These are phyloP conservation scores for Fregetta grallaria DNA, from an alignment of 2,113 vertebrate species.

Conservation along the genomic window DNA sequence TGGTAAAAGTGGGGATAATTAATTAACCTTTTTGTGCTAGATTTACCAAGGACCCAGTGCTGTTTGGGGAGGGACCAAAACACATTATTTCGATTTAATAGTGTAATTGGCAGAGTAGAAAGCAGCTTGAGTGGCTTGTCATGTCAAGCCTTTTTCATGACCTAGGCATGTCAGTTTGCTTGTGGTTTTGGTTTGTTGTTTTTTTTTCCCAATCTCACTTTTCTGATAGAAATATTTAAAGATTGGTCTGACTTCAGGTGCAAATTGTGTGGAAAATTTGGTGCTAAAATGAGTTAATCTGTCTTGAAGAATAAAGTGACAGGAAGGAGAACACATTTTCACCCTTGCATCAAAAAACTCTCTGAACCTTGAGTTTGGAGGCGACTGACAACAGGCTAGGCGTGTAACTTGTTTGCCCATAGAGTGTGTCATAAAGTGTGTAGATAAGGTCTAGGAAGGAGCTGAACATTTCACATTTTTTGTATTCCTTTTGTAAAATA, in stretches of 20 bases:
- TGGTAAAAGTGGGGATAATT: background rate
- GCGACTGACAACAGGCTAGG: background rate
- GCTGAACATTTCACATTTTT: background rate
- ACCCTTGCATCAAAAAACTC: background rate
- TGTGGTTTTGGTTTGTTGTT: background rate
- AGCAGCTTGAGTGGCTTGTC: background rate
- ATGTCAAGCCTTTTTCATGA: too few species aligned
- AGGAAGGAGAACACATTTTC: background rate
- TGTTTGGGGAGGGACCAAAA: background rate
- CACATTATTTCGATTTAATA: background rate
- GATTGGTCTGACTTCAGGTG: background rate
- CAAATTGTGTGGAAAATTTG: constrained; percentile 23
- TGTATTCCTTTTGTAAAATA: background rate
- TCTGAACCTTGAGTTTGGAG: background rate
- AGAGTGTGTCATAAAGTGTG: background rate
- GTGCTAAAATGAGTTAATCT: background rate
- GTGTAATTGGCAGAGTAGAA: background rate
- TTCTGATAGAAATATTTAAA: background rate
- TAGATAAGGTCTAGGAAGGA: background rate
- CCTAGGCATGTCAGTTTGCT: background rate
- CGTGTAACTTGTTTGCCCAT: background rate
- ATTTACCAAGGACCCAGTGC: background rate
- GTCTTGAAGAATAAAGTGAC: background rate
- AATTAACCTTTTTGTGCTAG: background rate
- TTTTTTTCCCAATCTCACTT: background rate